Conservation (phyloP, 1,140 invertebrate species). For the Leptopilina boulardi region DNA sequence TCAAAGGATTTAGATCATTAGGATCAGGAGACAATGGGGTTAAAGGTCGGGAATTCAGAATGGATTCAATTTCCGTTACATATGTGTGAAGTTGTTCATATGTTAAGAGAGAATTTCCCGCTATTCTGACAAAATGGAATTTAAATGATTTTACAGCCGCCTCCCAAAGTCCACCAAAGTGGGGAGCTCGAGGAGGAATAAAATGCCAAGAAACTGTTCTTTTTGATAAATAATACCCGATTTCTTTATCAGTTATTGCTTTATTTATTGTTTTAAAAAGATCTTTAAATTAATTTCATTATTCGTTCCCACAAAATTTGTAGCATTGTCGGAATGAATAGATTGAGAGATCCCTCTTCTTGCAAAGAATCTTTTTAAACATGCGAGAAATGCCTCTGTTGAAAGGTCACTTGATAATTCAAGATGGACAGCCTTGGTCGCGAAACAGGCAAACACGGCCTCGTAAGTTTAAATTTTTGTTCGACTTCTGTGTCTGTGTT, state of each 20-base stretch:
- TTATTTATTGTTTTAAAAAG: too few species aligned
- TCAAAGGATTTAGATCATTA: conserved; percentile 35
- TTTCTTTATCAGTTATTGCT: too few species aligned
- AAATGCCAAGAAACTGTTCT: too few species aligned
- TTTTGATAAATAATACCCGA: too few species aligned
- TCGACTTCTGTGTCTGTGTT: background rate
- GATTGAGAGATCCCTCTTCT: background rate
- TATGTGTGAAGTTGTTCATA: conserved; percentile 58
- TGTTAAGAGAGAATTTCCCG: conserved; percentile 47
- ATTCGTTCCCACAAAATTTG: background rate
- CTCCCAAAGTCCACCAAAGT: too few species aligned
- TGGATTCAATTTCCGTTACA: conserved; percentile 25
- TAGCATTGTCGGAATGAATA: conserved; percentile 15
- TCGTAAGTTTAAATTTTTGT: too few species aligned
- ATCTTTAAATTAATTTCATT: too few species aligned
- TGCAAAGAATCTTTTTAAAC: too few species aligned
- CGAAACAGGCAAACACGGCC: background rate
- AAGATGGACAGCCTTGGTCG: background rate
- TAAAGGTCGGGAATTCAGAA: conserved; percentile 63
- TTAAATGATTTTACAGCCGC: too few species aligned
- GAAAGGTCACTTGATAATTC: background rate
- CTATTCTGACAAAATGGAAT: too few species aligned
- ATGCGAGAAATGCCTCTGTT: background rate
- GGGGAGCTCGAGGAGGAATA: too few species aligned
- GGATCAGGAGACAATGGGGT: conserved; percentile 41